Base-by-base conservation (phyloP, 2,113 vertebrate species). In the Prunella himalayana region DNA sequence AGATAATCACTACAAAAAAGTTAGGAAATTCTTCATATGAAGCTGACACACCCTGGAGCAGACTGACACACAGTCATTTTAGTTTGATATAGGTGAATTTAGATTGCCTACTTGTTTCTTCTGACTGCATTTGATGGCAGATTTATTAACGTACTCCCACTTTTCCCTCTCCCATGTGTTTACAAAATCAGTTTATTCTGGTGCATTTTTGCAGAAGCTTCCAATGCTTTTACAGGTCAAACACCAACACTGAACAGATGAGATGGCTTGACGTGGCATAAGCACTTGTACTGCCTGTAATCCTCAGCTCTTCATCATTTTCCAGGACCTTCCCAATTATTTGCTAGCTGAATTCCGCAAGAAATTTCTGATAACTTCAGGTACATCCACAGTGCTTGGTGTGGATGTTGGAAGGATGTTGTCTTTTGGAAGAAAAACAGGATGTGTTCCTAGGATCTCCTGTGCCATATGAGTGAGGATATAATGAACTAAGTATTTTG, bases 1-100 rank as follows among this genome's bases (percentile, higher is more conserved):
- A 88, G 75, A 44, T 78, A 83, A 73, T 84, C 75, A 44, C 84
- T 87, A 47, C 56, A 61, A 91, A 90, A 66, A 91, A 70, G 80
- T 41, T 60, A 87, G 65, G 70, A 92, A 96, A 90, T 87, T 97
- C 60, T 94, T 92, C 86, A 50, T 56, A 60, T 85, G 65, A 75
- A 81, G 28, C 30, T 71, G 83, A 88, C 35, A 51, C 35, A 71
- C 42, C 66, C 77, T 90, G 44, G 47, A n/a, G 68, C 71, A 28
- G 71, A 82, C 61, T 11, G 13, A 33, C 60, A 59, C 33, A 71
- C 42, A 91, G 10, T 54, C 0, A 75, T 41, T 63, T 79, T 15
- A 76, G 91, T 65, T 76, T 18, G 15, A 33, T 51, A 69, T 12
- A 60, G 57, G 88, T 56, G 65, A 50, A 54, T 93, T 91, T 88